A percentile compares a stretch with the other conserved stretches of the same genome.
phyloP scores from a whole-genome alignment of 2,797 vertebrate genomes.

The Epinephelus malabaricus region DNA sequence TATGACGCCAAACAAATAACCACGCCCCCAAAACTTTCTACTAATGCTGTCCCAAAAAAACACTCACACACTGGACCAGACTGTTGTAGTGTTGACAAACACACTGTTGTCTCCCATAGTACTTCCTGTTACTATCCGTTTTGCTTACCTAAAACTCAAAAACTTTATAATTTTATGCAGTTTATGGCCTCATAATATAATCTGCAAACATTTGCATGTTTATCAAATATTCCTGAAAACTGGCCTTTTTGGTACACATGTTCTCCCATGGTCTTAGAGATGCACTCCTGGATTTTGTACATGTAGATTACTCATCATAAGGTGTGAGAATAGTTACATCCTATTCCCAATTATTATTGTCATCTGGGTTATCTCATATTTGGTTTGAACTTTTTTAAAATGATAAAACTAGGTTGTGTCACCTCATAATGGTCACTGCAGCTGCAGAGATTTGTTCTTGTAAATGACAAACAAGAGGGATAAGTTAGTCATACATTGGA shows the following conservation, averaged over 20 bases:
- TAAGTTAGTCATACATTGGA: too few relatives aligned
- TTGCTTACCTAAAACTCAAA: neutral
- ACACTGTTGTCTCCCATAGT: neutral
- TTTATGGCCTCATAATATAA: neutral
- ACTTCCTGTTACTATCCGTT: too few relatives aligned
- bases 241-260: neutral
- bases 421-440: neutral
- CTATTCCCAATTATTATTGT: neutral
- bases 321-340: neutral
- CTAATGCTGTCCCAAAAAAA: neutral
- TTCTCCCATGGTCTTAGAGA: neutral
- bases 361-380: neutral
- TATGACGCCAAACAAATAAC: conserved; percentile 60
- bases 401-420: neutral
- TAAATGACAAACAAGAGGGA: neutral
- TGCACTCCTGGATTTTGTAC: neutral
- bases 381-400: neutral
- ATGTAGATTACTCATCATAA: neutral
- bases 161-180: neutral
- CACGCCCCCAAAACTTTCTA: conserved; percentile 54
- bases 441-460: neutral
- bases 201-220: neutral
- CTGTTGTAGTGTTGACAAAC: neutral
- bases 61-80: neutral
- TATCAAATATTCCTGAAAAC: too few relatives aligned